phyloP scores from a whole-genome alignment of 2,797 vertebrate genomes.

The Myripristis murdjan region DNA sequence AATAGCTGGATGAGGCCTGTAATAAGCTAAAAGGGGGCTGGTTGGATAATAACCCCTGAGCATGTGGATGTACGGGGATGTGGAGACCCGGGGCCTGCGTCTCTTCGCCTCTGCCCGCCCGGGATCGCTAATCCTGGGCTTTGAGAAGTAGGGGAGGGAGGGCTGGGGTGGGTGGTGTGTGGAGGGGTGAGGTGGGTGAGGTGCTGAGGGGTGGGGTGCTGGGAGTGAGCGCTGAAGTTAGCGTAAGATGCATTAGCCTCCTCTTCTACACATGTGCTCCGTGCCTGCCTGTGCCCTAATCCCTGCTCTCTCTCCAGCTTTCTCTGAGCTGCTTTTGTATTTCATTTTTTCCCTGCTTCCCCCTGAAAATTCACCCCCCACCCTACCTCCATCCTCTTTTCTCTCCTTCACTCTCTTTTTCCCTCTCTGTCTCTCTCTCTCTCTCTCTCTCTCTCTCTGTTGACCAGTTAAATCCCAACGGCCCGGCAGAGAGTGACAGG shows the following conservation, averaged over 20 bases:
- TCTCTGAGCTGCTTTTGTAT: conserved; percentile 94
- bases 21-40: conserved; percentile 84
- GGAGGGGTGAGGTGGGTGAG: background rate
- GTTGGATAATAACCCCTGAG: conserved; percentile 87
- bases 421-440: conserved; percentile 29
- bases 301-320: conserved; percentile 89
- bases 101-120: conserved; percentile 78
- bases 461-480: conserved; percentile 73
- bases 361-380: conserved; percentile 23
- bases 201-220: background rate
- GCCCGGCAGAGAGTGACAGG: conserved; percentile 90
- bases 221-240: conserved; percentile 88
- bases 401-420: background rate
- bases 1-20: conserved; percentile 84
- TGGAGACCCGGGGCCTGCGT: conserved; percentile 63
- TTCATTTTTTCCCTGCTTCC: conserved; percentile 80
- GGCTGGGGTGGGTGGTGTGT: conserved; percentile 56
- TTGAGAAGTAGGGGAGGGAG: conserved; percentile 65
- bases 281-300: conserved; percentile 90
- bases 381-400: conserved; percentile 5
- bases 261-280: conserved; percentile 93
- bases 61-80: no score
- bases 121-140: conserved; percentile 89
- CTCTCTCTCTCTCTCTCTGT: conserved; percentile 37
- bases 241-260: conserved; percentile 95